Evolutionary conservation across 92 coral and sea anemone species (phyloP).

Genomic region (Diadumene lineata): DNA sequence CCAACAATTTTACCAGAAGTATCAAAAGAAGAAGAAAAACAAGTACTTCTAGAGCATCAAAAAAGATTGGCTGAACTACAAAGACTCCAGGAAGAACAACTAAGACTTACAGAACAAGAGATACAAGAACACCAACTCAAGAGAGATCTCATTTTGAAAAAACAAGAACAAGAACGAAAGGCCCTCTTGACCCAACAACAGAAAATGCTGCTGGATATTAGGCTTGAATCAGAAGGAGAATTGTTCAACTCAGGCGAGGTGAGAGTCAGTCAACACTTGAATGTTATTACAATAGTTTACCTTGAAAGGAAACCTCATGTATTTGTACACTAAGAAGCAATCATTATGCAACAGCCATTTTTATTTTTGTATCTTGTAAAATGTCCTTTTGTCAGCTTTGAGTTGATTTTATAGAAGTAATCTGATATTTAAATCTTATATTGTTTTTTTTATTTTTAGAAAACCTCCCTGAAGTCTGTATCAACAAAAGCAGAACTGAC

Average conservation of each 20-base stretch:
- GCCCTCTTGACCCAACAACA: conserved; percentile 44
- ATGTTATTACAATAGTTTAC: no score
- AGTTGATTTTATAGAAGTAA: no score
- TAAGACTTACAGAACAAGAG: conserved; percentile 81
- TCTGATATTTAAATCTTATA: neutral
- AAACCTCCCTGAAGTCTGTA: conserved; percentile 20
- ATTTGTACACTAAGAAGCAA: no score
- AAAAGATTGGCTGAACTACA: conserved; percentile 68
- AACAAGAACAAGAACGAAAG: conserved; percentile 88
- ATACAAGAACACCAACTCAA: conserved; percentile 91
- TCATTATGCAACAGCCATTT: no score
- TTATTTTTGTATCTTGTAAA: no score
- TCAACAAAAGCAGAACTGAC: conserved; percentile 58
- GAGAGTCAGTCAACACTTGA: neutral
- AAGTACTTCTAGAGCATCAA: conserved; percentile 65
- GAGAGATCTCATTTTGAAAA: conserved; percentile 79
- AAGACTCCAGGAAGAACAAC: conserved; percentile 81
- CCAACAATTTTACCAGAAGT: conserved; percentile 34
- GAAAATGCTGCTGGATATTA: conserved; percentile 20
- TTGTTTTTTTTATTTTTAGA: conserved; percentile 13
- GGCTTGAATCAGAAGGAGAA: conserved; percentile 13
- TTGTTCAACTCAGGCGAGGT: neutral
- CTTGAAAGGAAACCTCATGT: no score
- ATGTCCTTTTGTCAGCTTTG: no score
- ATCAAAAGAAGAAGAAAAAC: conserved; percentile 39